Evolutionary conservation across 2,113 vertebrate genomes (phyloP).

Genomic region (Dromas ardeola): DNA sequence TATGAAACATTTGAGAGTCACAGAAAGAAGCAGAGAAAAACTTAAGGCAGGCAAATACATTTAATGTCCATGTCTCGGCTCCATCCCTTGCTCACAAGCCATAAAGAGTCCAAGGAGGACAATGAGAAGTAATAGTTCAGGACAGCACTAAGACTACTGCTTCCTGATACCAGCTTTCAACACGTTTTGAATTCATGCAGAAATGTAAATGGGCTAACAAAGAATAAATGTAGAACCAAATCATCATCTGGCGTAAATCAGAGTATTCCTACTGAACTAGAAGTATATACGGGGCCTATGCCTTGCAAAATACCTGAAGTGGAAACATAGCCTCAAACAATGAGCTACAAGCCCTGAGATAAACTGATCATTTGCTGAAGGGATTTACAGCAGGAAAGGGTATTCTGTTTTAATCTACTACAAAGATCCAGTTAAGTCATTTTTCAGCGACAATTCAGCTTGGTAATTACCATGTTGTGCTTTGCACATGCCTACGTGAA

Average conservation of each 20-base stretch:
- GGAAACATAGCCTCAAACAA: background rate
- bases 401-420: background rate
- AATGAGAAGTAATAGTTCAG: background rate
- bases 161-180: background rate
- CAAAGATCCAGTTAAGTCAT: background rate
- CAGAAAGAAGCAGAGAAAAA: background rate
- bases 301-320: background rate
- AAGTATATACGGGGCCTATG: accelerated
- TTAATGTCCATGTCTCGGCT: background rate
- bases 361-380: background rate
- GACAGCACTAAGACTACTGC: background rate
- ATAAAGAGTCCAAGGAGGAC: background rate
- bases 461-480: background rate
- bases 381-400: background rate
- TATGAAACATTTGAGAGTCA: background rate
- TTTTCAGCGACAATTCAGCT: constrained; percentile 24
- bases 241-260: background rate
- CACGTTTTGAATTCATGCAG: background rate
- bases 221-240: background rate
- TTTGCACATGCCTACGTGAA: constrained; percentile 26
- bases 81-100: background rate
- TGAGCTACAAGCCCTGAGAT: background rate
- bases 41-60: background rate
- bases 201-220: background rate
- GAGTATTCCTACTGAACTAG: background rate